Base-by-base conservation (phyloP, 2,113 vertebrate genomes). In the Sylvicapra grimmia region DNA sequence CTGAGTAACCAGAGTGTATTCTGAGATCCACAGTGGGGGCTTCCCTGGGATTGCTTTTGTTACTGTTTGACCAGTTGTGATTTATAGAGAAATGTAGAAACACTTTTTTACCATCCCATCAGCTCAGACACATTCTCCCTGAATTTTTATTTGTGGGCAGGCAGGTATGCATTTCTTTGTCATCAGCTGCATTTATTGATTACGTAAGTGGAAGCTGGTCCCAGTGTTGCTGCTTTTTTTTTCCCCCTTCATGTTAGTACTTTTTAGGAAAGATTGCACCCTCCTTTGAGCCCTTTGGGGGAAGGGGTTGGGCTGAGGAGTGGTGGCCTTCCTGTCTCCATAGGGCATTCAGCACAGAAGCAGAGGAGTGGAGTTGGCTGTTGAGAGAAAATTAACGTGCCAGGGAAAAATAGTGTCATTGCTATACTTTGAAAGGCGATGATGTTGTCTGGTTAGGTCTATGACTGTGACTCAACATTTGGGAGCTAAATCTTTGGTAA, bases 401-500 rank as follows among this genome's bases (percentile, higher is more conserved):
- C 84, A 36, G 83, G 86, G 40, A 44, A 63, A 86, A 89, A 36
- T 6, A 44, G 6, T 8, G 65, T 77, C 53, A 40, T 3, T 0
- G 1, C 56, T 54, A 3, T 29, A 29, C 83, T 86, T 83, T 93
- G 59, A 86, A 61, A 97, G 51, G 33, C 4, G 83, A 77, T 51
- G 53, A 51, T 7, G 12, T 16, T 84, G 89, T 65, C 59, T 9
- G 12, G 27, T 44, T 40, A 93, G 84, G 29, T 14, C 59, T 2
- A 0, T 12, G 40, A 68, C 4, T 40, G 65, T 54, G 82, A 95
- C 75, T 93, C 84, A 77, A 15, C 65, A 83, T 89, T 72, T 16
- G 93, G 65, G 93, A 89, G 49, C 36, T 97, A 40, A 58, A n/a
- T 94, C 54, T 94, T 94, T 85, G 72, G 49, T 83, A 89, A 47